Base-by-base conservation (phyloP, 1,140 invertebrate species). In the Homarus americanus region DNA sequence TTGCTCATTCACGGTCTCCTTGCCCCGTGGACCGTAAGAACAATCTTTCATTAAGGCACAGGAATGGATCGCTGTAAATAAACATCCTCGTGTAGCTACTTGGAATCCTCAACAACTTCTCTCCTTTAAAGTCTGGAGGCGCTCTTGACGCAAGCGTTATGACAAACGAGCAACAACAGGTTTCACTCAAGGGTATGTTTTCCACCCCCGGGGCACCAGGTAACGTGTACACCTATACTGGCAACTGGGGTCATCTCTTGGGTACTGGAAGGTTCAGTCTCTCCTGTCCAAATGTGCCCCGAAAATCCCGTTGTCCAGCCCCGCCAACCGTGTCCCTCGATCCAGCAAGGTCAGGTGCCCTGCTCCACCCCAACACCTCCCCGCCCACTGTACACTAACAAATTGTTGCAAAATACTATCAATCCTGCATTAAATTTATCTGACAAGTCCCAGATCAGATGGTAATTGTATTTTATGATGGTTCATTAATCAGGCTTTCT, bases 401-500 rank as follows among this genome's bases (percentile, higher is more conserved):
- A 38, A 83, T 36, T 38, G 49, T 28, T 20, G 32, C 28, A 66
- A 20, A 49, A 66, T 3, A 15, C 9, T 15, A 82, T 66, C 53
- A 24, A 34, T 82, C 80, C 5, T 69, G 41, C 28, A 34, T 38
- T 66, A 82, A 49, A 73, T 32, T 73, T 44, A 44, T 73, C 38
- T 73, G 82, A 76, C 44, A 85, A 85, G 28, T 17, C 40, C n/a
- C 38, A 53, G 24, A 73, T 34, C 66, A 17, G 41, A 36, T 86
- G 40, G 44, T n/a, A 34, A 86, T 49, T 73, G 34, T 76, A 36
- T 44, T 76, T 2, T 76, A 86, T 75, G 72, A 10, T 76, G 2
- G 0, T 73, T 28, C 83, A 75, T 76, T 44, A 85, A 86, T 86
- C 83, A 85, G 41, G n/a, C 41, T 32, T 28, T 28, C 41, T 53